Evolutionary conservation across 2,888 invertebrate species (phyloP).

Genomic region (Apodemia hepburni): DNA sequence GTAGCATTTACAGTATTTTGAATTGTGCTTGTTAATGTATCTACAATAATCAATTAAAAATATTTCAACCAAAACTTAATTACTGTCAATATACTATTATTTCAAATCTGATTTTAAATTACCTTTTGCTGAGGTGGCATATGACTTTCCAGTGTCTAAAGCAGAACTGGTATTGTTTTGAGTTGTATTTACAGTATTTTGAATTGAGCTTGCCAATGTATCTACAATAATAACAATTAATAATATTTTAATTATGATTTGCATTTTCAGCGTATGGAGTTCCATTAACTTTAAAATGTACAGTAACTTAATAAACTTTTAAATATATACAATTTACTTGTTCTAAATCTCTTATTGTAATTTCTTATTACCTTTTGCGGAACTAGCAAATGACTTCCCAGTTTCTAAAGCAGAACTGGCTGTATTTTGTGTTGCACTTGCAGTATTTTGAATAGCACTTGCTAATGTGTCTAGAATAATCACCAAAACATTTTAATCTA

Average conservation of each 20-base stretch:
- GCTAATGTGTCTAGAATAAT: conserved; percentile 47
- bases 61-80: background rate
- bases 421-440: conserved; percentile 43
- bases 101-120: conserved; percentile 18
- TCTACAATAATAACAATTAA: conserved; percentile 41
- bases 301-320: too few relatives aligned
- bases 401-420: conserved; percentile 39
- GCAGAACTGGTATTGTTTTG: conserved; percentile 45
- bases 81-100: background rate
- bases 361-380: conserved; percentile 23
- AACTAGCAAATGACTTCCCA: conserved; percentile 27
- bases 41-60: background rate
- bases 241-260: too few relatives aligned
- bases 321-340: too few relatives aligned
- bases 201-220: conserved; percentile 49
- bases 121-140: conserved; percentile 49
- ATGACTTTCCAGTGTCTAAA: conserved; percentile 48
- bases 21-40: conserved; percentile 47
- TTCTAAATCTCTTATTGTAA: background rate
- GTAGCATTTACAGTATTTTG: too few relatives aligned
- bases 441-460: conserved; percentile 33
- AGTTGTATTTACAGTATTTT: conserved; percentile 47
- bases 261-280: too few relatives aligned
- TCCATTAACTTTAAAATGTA: too few relatives aligned
- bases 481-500: background rate